phyloP scores from a whole-genome alignment of 2,888 invertebrate genomes.

The Macaria liturata region DNA sequence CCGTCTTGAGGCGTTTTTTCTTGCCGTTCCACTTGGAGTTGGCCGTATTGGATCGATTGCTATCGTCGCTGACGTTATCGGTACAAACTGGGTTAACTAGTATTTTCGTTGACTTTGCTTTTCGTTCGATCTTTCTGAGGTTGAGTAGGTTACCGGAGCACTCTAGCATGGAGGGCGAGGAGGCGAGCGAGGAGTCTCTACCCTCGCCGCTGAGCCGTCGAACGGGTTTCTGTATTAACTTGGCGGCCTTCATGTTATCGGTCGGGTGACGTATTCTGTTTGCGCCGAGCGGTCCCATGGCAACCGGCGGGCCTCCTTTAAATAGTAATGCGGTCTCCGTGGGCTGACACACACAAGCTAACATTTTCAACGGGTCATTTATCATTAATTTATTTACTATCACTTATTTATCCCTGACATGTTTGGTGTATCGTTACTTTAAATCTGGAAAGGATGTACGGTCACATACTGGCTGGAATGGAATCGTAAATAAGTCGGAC shows the following conservation, averaged over 20 bases:
- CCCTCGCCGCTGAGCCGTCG: constrained; percentile 58
- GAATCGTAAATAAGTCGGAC: no score
- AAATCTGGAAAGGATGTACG: constrained; percentile 23
- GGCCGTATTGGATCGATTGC: constrained; percentile 63
- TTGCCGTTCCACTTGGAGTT: constrained; percentile 74
- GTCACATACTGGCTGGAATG: constrained; percentile 43
- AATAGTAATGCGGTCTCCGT: constrained; percentile 81
- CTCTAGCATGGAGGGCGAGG: constrained; percentile 64
- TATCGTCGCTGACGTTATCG: constrained; percentile 74
- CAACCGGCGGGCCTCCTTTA: constrained; percentile 78
- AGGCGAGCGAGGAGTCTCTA: constrained; percentile 60
- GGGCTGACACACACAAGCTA: constrained; percentile 87
- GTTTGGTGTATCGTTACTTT: constrained; percentile 47
- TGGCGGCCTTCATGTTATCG: constrained; percentile 64
- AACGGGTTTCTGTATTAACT: constrained; percentile 57
- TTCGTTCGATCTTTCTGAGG: constrained; percentile 73
- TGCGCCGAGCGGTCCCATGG: constrained; percentile 81
- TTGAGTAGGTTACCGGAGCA: constrained; percentile 67
- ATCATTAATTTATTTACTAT: constrained; percentile 38
- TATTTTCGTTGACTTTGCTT: constrained; percentile 77
- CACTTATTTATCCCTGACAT: constrained; percentile 64
- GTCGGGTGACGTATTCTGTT: constrained; percentile 66
- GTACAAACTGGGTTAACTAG: constrained; percentile 75
- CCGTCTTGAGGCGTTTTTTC: constrained; percentile 72
- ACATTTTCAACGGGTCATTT: constrained; percentile 78